These are phyloP conservation scores for Drosophila kurseongensis DNA, from an alignment of 1,140 invertebrate species.

Conservation along the genomic window DNA sequence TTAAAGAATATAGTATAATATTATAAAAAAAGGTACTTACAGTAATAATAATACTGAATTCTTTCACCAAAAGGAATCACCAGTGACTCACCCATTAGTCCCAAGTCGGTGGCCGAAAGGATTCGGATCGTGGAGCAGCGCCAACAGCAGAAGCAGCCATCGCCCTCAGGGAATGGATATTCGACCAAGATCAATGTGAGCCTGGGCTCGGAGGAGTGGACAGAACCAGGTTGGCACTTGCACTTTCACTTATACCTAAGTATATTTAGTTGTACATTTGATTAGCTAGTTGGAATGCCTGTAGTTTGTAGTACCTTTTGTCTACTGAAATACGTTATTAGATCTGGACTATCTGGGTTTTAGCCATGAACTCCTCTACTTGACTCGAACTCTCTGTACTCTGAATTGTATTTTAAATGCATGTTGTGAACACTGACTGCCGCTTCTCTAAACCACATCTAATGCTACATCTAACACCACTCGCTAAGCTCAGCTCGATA, in stretches of 20 bases:
- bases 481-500: conserved; percentile 46
- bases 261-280: conserved; percentile 12
- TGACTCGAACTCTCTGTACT: conserved; percentile 56
- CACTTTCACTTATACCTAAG: not conserved
- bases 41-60: too few relatives aligned
- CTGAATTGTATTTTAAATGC: conserved; percentile 56
- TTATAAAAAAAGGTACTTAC: too few relatives aligned
- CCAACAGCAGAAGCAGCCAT: conserved; percentile 55
- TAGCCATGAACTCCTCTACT: conserved; percentile 73
- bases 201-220: conserved; percentile 70
- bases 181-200: conserved; percentile 87
- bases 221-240: conserved; percentile 69
- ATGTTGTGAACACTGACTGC: conserved; percentile 54
- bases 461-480: conserved; percentile 53
- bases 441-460: conserved; percentile 47
- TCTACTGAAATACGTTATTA: conserved; percentile 36
- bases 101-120: conserved; percentile 85
- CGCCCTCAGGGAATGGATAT: conserved; percentile 84
- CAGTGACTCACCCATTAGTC: conserved; percentile 54
- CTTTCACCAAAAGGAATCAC: not conserved
- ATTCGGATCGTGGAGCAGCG: conserved; percentile 79
- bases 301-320: conserved; percentile 49
- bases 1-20: not conserved
- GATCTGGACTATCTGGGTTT: conserved; percentile 45
- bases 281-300: conserved; percentile 55